Evolutionary conservation across 2,888 invertebrate species (phyloP).

Genomic region (Papilio gigon): DNA sequence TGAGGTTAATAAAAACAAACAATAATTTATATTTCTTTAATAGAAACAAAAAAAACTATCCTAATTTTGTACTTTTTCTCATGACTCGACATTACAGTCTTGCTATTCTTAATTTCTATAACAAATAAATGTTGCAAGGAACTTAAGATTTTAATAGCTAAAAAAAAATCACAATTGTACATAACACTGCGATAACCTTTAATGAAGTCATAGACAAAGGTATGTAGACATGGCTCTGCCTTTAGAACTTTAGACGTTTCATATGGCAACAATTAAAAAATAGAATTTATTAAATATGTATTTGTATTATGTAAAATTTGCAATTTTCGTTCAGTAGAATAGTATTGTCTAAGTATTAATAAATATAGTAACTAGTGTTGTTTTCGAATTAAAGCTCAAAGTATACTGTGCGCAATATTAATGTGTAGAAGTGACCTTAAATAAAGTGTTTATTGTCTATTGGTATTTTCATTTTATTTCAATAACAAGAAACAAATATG

Average conservation of each 20-base stretch:
- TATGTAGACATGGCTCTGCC: constrained; percentile 1
- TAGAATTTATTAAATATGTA: neutral
- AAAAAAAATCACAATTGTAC: neutral
- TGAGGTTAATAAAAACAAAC: neutral
- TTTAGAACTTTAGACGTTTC: neutral
- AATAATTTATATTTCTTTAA: neutral
- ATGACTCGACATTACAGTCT: neutral
- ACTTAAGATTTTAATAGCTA: neutral
- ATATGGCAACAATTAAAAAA: neutral
- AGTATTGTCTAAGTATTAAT: constrained; percentile 35
- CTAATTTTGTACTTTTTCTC: neutral
- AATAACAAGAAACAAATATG: too few species aligned
- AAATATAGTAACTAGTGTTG: constrained; percentile 56
- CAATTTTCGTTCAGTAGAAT: constrained; percentile 14
- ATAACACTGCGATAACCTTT: neutral
- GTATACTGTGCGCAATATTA: constrained; percentile 60
- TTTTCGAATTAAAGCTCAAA: constrained; percentile 67
- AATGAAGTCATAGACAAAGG: neutral
- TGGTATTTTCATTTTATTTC: constrained; percentile 42
- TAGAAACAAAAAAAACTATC: neutral
- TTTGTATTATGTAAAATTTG: constrained; percentile 2
- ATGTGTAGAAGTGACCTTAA: constrained; percentile 74
- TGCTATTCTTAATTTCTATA: neutral
- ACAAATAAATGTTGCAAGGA: neutral
- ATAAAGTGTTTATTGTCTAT: constrained; percentile 43